Conservation (phyloP, 2,113 vertebrate genomes). For the Salminus brasiliensis region DNA sequence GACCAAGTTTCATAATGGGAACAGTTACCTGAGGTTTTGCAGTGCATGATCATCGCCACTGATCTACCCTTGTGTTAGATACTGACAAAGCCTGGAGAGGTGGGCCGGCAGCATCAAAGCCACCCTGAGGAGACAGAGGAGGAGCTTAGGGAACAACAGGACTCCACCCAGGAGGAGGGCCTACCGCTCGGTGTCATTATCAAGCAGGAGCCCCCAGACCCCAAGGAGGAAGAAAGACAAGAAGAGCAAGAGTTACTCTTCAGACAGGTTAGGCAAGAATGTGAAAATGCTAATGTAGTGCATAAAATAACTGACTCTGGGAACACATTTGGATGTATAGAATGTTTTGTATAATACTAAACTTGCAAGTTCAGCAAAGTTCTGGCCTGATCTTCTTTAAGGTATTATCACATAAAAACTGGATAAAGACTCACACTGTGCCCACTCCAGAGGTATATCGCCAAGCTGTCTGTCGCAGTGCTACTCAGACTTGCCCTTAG, state of each 20-base stretch:
- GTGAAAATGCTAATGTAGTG: too few species aligned
- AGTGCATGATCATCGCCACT: not conserved
- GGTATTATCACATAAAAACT: too few species aligned
- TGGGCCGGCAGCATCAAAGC: constrained; percentile 90
- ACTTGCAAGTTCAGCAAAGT: too few species aligned
- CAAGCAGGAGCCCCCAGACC: constrained; percentile 90
- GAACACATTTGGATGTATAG: too few species aligned
- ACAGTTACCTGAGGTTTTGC: too few species aligned
- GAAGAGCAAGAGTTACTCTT: constrained; percentile 91
- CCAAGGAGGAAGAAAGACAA: constrained; percentile 83
- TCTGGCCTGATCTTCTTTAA: too few species aligned
- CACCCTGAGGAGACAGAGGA: constrained; percentile 97
- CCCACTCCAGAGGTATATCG: too few species aligned
- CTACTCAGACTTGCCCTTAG: too few species aligned
- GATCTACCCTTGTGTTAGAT: constrained; percentile 71
- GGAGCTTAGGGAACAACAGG: constrained; percentile 92
- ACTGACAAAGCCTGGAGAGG: constrained; percentile 86
- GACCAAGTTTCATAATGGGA: not conserved
- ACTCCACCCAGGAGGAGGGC: constrained; percentile 72
- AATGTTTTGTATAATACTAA: too few species aligned
- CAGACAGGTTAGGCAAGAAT: constrained; percentile 80
- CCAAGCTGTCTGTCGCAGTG: too few species aligned
- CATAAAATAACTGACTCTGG: not conserved
- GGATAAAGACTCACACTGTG: too few species aligned
- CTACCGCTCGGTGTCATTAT: constrained; percentile 77